Base-by-base conservation (phyloP, 2,888 invertebrate species). In the Lochmaea capreae region DNA sequence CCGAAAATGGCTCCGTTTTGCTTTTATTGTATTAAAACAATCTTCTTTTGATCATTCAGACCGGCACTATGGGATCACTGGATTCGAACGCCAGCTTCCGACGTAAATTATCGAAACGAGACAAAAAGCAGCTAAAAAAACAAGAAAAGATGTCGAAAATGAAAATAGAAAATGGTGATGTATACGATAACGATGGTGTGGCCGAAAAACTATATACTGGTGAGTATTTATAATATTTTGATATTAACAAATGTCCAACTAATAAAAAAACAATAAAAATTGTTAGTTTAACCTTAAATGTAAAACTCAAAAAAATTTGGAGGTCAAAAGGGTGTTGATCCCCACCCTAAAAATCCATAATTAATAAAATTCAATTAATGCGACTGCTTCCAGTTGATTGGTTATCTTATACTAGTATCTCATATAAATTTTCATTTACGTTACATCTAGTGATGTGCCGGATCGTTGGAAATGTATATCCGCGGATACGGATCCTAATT, bases 91-190 rank as follows among this genome's bases (percentile, higher is more conserved):
- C 93, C 78, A 95, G 95, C 86, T 97, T 97, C 85, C 93, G 96
- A 85, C 90, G 98, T 85, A 97, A 97, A 90, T 89, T 98, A 81
- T 98, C 98, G 66, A 98, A 98, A 89, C 92, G 98, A 65, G 98
- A 99, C 87, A 98, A 98, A 88, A 99, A 99, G 86, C 98, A 99
- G 86, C 90, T 97, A 86, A 98, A 98, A 88, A 98, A 98, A 87
- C 95, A 96, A 86, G 96, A 96, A 84, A 96, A 96, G 88, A 87
- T 95, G 77, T 93, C 94, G 62, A 91, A 95, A 85, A 88, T 95
- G 81, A 93, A 94, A 87, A 93, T 93, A 65, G 88, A 88, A 76
- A 86, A 87, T 70, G 89, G 90, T 63, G 92, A 92, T 82, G 89
- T 91, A 73, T 88, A 90, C 74, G 93, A 94, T 85, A 90, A 93